Conservation (phyloP, 1,140 invertebrate species). For the roundworm (Caenorhabditis elegans) region DNA sequence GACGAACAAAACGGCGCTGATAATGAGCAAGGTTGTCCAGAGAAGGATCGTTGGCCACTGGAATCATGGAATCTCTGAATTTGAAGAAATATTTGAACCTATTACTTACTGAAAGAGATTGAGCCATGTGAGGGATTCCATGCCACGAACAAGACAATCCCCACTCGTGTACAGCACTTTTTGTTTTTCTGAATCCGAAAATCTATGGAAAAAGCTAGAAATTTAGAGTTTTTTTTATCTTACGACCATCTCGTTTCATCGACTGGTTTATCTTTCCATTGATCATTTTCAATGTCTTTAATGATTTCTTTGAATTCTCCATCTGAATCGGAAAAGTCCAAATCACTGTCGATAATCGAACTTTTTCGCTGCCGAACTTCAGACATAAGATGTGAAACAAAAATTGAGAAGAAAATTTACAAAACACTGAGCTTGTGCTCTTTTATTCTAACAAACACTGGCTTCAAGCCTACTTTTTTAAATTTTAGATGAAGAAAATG, state of each 20-base stretch:
- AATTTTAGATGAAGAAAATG: neutral
- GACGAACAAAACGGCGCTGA: slow-evolving; percentile 48
- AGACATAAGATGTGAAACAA: neutral
- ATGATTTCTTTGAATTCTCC: slow-evolving; percentile 35
- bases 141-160: slow-evolving; percentile 42
- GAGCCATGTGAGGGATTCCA: slow-evolving; percentile 51
- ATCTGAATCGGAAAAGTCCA: neutral
- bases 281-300: slow-evolving; percentile 47
- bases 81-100: neutral
- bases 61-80: neutral
- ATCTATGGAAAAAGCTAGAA: too few species aligned
- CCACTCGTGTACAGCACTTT: slow-evolving; percentile 45
- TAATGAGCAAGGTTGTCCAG: slow-evolving; percentile 42
- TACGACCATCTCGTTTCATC: slow-evolving; percentile 41
- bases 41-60: slow-evolving; percentile 23
- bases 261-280: slow-evolving; percentile 25
- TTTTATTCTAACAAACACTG: neutral
- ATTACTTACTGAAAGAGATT: slow-evolving; percentile 35
- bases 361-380: neutral
- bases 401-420: neutral
- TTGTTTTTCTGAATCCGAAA: slow-evolving; percentile 34
- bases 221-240: too few species aligned
- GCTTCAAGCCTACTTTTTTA: neutral
- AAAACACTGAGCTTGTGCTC: neutral
- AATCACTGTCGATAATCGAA: neutral